A percentile compares a stretch with the other conserved stretches of the same genome.
Evolutionary conservation across 2,113 vertebrate genomes (phyloP).

Genomic region (Zootoca vivipara): DNA sequence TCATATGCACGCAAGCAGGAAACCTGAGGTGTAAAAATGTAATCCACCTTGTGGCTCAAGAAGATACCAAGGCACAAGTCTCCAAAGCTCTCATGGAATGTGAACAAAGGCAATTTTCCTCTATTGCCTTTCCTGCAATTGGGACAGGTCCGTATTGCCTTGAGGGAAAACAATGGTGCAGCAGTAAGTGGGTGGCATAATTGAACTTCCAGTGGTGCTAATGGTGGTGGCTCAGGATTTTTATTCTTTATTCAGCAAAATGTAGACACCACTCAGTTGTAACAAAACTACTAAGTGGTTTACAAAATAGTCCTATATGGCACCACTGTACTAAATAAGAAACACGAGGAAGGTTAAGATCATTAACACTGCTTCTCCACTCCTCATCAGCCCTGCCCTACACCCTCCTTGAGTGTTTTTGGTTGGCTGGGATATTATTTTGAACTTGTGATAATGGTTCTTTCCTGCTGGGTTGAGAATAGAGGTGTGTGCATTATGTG

Average conservation of each 20-base stretch:
- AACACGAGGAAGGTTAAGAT: neutral
- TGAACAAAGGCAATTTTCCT: slow-evolving; percentile 66
- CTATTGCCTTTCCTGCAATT: slow-evolving; percentile 87
- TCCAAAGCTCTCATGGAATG: slow-evolving; percentile 78
- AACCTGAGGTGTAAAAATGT: slow-evolving; percentile 85
- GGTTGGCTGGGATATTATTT: no score
- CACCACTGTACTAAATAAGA: neutral
- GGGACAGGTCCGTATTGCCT: slow-evolving; percentile 84
- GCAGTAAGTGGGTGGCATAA: neutral
- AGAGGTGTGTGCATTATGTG: no score
- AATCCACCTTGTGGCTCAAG: slow-evolving; percentile 76
- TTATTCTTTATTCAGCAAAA: no score
- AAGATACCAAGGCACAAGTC: slow-evolving; percentile 62
- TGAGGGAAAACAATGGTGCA: neutral
- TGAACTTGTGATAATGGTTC: no score
- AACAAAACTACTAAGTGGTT: neutral
- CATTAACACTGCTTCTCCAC: neutral
- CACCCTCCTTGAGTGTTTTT: no score
- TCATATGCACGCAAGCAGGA: slow-evolving; percentile 82
- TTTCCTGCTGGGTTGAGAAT: no score
- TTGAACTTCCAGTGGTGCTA: neutral
- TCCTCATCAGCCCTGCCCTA: neutral
- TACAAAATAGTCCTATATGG: neutral
- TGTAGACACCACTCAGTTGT: no score
- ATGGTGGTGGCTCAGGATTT: neutral